Base-by-base conservation (phyloP, 2,113 vertebrate genomes). In the Hepsetus odoe region DNA sequence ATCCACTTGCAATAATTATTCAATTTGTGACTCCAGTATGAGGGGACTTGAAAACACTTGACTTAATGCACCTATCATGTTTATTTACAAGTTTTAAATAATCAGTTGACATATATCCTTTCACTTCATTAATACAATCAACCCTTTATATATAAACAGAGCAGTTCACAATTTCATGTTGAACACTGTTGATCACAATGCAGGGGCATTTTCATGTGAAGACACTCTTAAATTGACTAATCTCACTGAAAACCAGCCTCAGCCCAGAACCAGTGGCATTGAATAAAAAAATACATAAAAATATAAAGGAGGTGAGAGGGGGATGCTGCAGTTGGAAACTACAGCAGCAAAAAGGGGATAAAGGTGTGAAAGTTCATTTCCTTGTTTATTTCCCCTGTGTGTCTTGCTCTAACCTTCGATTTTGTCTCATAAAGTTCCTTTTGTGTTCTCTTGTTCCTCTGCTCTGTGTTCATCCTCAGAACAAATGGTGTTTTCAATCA, bases 281-380 rank as follows among this genome's bases (percentile, higher is more conserved):
- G 22, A 51, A 20, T 12, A 61, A 16, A 61, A n/a, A 28, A 30
- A 74, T 35, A 51, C 59, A 62, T 22, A 9, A 9, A 44, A 33
- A 32, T 13, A 18, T 14, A n/a, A 40, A 73, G 42, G 20, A 22
- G 40, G 16, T n/a, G 44, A 8, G 51, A 4, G 8, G 51, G 12
- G n/a, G 59, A 32, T 24, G 28, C n/a, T 49, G n/a, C 58, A 74
- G 44, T 10, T 62, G 58, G 33, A 74, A 42, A 18, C 30, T 53
- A 46, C 59, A 35, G 44, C 51, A 18, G 13, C 24, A 46, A 55
- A 67, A 66, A 40, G 18, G 20, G 20, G 24, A 18, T 13, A 26
- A 51, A 20, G 30, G 28, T 33, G 26, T 33, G 28, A 53, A 38
- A 55, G 49, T 42, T 11, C 65, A 38, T 65, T 33, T 33, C 9